Evolutionary conservation across 2,888 invertebrate genomes (phyloP).

Genomic region (Quadroppia sp.): DNA sequence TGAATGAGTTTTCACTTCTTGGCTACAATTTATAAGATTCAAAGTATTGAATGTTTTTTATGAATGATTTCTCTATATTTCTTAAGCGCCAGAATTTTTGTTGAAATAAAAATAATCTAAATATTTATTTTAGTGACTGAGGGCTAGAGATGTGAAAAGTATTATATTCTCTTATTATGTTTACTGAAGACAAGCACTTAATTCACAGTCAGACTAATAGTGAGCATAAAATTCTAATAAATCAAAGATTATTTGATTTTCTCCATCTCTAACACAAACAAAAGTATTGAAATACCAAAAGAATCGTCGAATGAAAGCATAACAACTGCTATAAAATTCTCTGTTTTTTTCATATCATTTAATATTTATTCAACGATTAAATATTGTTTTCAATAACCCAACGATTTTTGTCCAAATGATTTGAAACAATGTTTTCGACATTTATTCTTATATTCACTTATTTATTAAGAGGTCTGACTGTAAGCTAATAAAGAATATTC

Average conservation of each 20-base stretch:
- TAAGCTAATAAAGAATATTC: background rate
- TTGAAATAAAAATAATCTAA: background rate
- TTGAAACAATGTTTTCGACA: no score
- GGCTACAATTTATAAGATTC: no score
- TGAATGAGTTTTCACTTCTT: no score
- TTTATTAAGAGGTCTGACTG: constrained; percentile 4
- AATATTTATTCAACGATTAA: no score
- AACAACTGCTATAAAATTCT: no score
- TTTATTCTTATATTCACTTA: background rate
- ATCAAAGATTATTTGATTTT: background rate
- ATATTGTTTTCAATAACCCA: no score
- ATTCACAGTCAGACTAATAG: background rate
- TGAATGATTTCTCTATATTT: background rate
- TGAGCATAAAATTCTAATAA: constrained; percentile 13
- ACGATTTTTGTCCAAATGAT: no score
- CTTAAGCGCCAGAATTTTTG: background rate
- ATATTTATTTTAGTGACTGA: constrained; percentile 4
- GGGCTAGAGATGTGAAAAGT: background rate
- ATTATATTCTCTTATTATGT: background rate
- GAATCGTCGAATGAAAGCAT: no score
- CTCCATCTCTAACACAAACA: background rate
- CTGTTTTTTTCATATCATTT: no score
- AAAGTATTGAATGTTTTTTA: no score
- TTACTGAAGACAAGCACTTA: constrained; percentile 13
- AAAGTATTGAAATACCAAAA: no score